Percentiles rank a stretch among this genome's conserved stretches.
Evolutionary conservation across 1,140 invertebrate species (phyloP).

Genomic region (Hycleus cichorii): DNA sequence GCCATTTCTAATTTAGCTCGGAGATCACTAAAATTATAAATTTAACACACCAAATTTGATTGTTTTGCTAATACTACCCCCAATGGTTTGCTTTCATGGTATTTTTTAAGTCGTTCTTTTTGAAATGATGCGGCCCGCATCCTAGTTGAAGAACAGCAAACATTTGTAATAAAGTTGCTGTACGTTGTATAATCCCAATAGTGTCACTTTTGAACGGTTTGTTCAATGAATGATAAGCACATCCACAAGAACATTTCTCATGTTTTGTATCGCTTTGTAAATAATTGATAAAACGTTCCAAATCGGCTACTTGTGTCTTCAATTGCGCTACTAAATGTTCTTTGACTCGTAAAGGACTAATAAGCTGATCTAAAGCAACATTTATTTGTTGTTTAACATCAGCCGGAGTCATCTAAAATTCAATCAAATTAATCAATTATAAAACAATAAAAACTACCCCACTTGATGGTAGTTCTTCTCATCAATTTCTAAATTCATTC

Average conservation of each 20-base stretch:
- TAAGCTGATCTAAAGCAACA: slow-evolving; percentile 66
- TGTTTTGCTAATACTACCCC: slow-evolving; percentile 54
- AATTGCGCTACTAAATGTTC: slow-evolving; percentile 90
- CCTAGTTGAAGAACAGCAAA: slow-evolving; percentile 89
- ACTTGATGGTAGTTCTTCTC: slow-evolving; percentile 59
- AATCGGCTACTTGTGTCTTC: slow-evolving; percentile 92
- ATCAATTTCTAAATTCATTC: slow-evolving; percentile 67
- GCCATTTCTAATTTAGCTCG: slow-evolving; percentile 88
- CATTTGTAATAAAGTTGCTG: slow-evolving; percentile 81
- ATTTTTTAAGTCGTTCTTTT: slow-evolving; percentile 78
- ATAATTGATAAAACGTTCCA: slow-evolving; percentile 95
- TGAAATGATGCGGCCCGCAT: slow-evolving; percentile 65
- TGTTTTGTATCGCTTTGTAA: slow-evolving; percentile 69
- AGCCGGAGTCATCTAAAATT: slow-evolving; percentile 46
- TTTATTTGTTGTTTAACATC: slow-evolving; percentile 57
- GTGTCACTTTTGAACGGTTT: slow-evolving; percentile 44
- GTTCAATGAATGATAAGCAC: slow-evolving; percentile 50
- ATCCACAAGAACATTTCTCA: slow-evolving; percentile 55
- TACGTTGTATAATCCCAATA: slow-evolving; percentile 70
- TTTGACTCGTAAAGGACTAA: slow-evolving; percentile 93
- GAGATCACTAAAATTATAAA: slow-evolving; percentile 60
- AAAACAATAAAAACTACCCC: neutral
- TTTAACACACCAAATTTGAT: slow-evolving; percentile 10
- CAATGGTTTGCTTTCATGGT: slow-evolving; percentile 81
- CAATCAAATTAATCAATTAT: neutral